phyloP scores from a whole-genome alignment of 2,797 vertebrate species.

The Synanceia verrucosa region DNA sequence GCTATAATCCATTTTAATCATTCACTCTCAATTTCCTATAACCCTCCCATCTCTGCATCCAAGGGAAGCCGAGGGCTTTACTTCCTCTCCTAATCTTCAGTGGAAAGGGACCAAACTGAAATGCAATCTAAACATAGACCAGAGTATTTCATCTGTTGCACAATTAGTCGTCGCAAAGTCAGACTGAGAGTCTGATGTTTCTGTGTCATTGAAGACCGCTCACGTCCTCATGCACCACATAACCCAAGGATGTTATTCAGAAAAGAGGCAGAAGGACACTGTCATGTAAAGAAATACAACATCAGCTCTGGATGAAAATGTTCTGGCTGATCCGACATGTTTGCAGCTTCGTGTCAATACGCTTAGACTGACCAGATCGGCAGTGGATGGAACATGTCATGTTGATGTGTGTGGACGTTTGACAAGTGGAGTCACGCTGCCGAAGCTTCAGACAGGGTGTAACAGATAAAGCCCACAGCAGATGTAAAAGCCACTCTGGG shows the following conservation, averaged over 20 bases:
- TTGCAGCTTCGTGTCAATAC: conserved; percentile 26
- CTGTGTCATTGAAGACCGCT: conserved; percentile 59
- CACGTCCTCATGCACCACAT: conserved; percentile 36
- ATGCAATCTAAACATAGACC: conserved; percentile 45
- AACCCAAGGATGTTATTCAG: conserved; percentile 31
- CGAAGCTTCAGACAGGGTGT: conserved; percentile 50
- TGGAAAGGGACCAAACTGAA: conserved; percentile 49
- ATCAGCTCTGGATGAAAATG: conserved; percentile 24
- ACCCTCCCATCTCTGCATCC: conserved; percentile 15
- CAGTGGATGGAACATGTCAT: conserved; percentile 49
- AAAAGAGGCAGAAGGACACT: conserved; percentile 47
- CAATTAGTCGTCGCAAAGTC: conserved; percentile 41
- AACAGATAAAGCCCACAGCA: conserved; percentile 47
- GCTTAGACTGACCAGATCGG: conserved; percentile 37
- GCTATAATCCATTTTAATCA: conserved; percentile 68
- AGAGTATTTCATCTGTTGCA: conserved; percentile 43
- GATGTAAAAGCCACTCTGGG: conserved; percentile 25
- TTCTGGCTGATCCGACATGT: conserved; percentile 1
- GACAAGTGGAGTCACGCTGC: conserved; percentile 65
- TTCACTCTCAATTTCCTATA: conserved; percentile 61
- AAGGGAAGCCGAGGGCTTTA: conserved; percentile 28
- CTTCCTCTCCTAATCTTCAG: conserved; percentile 59
- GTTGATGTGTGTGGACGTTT: conserved; percentile 62
- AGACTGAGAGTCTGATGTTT: conserved; percentile 38
- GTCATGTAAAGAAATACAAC: conserved; percentile 28